Conservation (phyloP, 2,797 vertebrate genomes). For the Epinephelus coioides region DNA sequence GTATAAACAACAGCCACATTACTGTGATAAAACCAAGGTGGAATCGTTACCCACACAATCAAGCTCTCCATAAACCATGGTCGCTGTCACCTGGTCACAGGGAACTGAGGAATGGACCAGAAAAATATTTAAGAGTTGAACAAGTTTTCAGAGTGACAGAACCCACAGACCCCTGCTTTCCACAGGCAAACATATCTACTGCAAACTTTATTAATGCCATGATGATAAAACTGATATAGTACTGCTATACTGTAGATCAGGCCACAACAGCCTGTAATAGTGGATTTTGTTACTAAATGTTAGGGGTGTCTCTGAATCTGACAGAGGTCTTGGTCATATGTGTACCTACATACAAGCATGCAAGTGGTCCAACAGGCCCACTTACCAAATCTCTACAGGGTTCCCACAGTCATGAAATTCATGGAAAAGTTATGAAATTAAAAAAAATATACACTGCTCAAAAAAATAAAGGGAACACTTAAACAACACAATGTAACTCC, state of each 20-base stretch:
- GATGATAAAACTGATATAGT: not conserved
- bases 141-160: not conserved
- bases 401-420: too few species aligned
- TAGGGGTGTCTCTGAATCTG: not conserved
- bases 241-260: not conserved
- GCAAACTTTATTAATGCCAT: not conserved
- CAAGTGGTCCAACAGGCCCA: too few species aligned
- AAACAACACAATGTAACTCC: too few species aligned
- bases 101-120: not conserved
- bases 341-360: too few species aligned
- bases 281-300: not conserved
- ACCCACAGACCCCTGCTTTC: not conserved
- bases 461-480: too few species aligned
- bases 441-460: too few species aligned
- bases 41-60: not conserved
- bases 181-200: not conserved
- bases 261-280: not conserved
- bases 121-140: not conserved
- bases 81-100: not conserved
- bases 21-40: conserved; percentile 8
- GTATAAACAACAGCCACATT: conserved; percentile 2
- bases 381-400: too few species aligned
- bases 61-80: not conserved
- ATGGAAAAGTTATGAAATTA: too few species aligned
- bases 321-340: too few species aligned